Base-by-base conservation (phyloP, 1,140 invertebrate species). In the Eurosta solidaginis region DNA sequence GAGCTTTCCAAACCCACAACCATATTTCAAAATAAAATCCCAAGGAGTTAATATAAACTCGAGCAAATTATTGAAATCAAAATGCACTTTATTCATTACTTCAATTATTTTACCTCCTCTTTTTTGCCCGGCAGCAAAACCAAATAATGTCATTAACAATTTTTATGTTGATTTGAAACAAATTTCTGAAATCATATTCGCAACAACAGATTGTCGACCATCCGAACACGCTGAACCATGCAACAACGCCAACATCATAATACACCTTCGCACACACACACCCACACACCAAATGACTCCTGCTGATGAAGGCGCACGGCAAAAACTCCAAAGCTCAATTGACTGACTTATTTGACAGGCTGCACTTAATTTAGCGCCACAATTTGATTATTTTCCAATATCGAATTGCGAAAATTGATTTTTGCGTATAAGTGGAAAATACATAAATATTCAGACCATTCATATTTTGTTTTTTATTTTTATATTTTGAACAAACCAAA, bases 371-470 rank as follows among this genome's bases (percentile, higher is more conserved):
- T 77, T 77, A 77, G 54, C 76, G 76, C 76, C 76, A 77, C 76
- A 77, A 63, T 77, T 63, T 77, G 76, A 77, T 77, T 63, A 63
- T 44, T 63, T 77, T 77, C 54, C 76, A 77, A 77, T 77, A 77
- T 77, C n/a, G 50, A 42, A 77, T 25, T 44, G 76, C 42, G 76
- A 47, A 77, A 77, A 77, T 77, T 77, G 54, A 77, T 40, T 63
- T 76, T 76, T 40, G 7, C 20, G 27, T n/a, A n/a, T n/a, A n/a
- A n/a, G n/a, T n/a, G n/a, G n/a, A n/a, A n/a, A n/a, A n/a, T n/a
- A n/a, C n/a, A n/a, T n/a, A n/a, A n/a, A n/a, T n/a, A n/a, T n/a
- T n/a, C n/a, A n/a, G 12, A 47, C 45, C 45, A 17, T 47, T 47
- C n/a, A 4, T 9, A 17, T 14, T 17, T n/a, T 47, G 7, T 14